phyloP scores from a whole-genome alignment of 2,113 vertebrate species.

The Solea senegalensis region DNA sequence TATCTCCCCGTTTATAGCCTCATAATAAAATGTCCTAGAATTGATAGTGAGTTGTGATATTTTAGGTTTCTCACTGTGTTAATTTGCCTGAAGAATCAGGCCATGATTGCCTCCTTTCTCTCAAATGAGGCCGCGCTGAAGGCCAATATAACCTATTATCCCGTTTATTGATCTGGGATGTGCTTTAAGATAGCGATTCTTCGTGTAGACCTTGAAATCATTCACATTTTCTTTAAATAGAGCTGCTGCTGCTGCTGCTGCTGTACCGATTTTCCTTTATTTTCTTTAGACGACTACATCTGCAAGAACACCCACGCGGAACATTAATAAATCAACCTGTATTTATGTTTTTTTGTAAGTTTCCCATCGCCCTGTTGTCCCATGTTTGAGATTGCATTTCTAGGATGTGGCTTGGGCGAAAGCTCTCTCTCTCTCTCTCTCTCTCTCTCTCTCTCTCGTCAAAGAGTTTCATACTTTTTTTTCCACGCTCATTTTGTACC shows the following conservation, averaged over 20 bases:
- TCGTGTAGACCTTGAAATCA: constrained; percentile 53
- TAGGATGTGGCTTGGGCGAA: constrained; percentile 48
- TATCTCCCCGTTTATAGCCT: constrained; percentile 55
- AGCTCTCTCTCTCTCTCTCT: constrained; percentile 33
- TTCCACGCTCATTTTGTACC: constrained; percentile 71
- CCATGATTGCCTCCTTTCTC: constrained; percentile 68
- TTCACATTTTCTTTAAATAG: background rate
- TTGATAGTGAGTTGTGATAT: constrained; percentile 66
- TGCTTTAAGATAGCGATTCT: constrained; percentile 34
- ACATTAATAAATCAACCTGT: constrained; percentile 15
- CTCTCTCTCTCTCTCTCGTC: constrained; percentile 56
- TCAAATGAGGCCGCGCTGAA: constrained; percentile 74
- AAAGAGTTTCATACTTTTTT: constrained; percentile 64
- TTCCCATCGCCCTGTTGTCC: constrained; percentile 45
- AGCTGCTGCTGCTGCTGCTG: background rate
- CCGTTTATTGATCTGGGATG: constrained; percentile 65
- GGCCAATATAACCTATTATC: constrained; percentile 71
- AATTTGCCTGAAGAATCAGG: constrained; percentile 79
- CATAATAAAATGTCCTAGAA: constrained; percentile 71
- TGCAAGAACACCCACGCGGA: background rate
- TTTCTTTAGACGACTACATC: constrained; percentile 1
- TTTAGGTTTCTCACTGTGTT: constrained; percentile 71
- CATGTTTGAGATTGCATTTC: constrained; percentile 54
- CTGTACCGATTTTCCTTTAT: background rate
- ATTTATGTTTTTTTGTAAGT: constrained; percentile 10